Evolutionary conservation across 2,888 invertebrate species (phyloP).

Genomic region (Sesamia inferens): DNA sequence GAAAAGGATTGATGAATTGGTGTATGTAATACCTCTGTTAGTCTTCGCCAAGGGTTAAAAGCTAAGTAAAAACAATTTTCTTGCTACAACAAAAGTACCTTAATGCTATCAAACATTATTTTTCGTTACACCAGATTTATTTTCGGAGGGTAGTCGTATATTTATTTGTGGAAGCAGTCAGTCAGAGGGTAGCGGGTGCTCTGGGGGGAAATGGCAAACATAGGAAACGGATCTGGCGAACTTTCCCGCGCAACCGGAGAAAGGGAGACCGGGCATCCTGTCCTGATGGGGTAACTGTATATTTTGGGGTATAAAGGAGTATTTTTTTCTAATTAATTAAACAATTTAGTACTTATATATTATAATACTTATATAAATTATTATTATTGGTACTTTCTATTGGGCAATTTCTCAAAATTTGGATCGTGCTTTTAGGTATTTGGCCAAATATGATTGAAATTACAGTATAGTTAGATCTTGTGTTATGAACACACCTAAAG

Average conservation of each 20-base stretch:
- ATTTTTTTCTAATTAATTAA: conserved; percentile 37
- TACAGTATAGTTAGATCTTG: neutral
- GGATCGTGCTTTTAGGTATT: too few relatives aligned
- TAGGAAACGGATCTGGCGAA: conserved; percentile 87
- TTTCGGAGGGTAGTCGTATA: conserved; percentile 80
- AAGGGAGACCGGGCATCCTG: conserved; percentile 79
- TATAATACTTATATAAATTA: too few relatives aligned
- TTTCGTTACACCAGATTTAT: conserved; percentile 82
- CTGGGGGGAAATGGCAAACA: conserved; percentile 82
- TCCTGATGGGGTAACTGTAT: conserved; percentile 73
- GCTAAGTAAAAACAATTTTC: conserved; percentile 14
- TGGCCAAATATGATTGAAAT: neutral
- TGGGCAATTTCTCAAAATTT: too few relatives aligned
- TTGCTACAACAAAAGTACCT: conserved; percentile 35
- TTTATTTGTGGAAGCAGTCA: conserved; percentile 82
- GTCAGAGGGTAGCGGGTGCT: conserved; percentile 72
- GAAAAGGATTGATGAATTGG: neutral
- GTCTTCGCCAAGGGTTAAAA: conserved; percentile 6
- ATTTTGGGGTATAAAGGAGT: conserved; percentile 48
- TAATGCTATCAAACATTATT: conserved; percentile 72
- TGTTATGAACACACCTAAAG: too few relatives aligned
- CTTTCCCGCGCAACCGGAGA: conserved; percentile 83
- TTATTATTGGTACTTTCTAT: too few relatives aligned
- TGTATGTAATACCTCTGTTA: neutral
- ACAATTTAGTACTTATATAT: too few relatives aligned